A percentile compares a stretch with the other conserved stretches of the same genome.
phyloP scores from a whole-genome alignment of 2,888 invertebrate species.

The Autographa gamma region DNA sequence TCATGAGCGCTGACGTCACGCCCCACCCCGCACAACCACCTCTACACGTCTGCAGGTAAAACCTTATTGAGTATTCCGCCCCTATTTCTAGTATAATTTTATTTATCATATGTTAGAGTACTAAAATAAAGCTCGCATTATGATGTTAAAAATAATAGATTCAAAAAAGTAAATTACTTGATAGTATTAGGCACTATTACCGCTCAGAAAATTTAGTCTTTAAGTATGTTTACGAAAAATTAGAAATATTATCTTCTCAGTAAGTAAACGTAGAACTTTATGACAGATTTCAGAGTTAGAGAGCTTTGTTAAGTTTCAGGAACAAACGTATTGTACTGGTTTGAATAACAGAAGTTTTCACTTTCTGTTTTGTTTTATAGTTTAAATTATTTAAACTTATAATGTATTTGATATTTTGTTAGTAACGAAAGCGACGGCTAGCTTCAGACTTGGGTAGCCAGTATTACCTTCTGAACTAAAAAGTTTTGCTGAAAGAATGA shows the following conservation, averaged over 20 bases:
- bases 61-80: slow-evolving; percentile 43
- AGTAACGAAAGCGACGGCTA: too few relatives aligned
- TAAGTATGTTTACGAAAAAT: too few relatives aligned
- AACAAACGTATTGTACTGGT: background rate
- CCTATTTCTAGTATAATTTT: slow-evolving; percentile 44
- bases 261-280: background rate
- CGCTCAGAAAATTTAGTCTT: too few relatives aligned
- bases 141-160: too few relatives aligned
- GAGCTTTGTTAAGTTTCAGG: background rate
- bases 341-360: background rate
- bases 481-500: too few relatives aligned
- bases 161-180: too few relatives aligned
- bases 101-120: slow-evolving; percentile 36
- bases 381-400: too few relatives aligned
- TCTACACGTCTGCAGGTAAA: slow-evolving; percentile 55
- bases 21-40: slow-evolving; percentile 63
- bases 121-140: slow-evolving; percentile 17
- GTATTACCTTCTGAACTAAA: too few relatives aligned
- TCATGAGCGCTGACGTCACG: slow-evolving; percentile 73
- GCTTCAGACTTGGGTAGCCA: too few relatives aligned
- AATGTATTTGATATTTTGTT: too few relatives aligned
- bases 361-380: background rate
- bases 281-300: background rate
- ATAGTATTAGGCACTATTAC: too few relatives aligned
- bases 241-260: too few relatives aligned